Conservation (phyloP, 2,888 invertebrate species). For the Eristalis tenax region DNA sequence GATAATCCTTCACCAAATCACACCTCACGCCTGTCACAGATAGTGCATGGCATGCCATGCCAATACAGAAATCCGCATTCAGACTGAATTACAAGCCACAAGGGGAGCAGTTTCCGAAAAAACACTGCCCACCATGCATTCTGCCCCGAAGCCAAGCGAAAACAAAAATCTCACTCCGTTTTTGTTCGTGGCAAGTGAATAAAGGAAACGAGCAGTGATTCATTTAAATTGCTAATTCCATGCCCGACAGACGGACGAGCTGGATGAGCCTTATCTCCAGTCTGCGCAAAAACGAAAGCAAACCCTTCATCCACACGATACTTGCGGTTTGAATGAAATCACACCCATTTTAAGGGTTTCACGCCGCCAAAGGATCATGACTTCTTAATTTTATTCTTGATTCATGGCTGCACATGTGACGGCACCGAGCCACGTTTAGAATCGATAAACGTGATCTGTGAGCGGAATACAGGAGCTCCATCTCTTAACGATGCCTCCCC, state of each 20-base stretch:
- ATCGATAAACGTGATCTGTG: not conserved
- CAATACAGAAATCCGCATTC: too few species aligned
- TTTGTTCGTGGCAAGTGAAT: too few species aligned
- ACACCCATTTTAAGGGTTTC: not conserved
- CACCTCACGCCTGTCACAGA: too few species aligned
- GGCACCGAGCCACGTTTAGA: not conserved
- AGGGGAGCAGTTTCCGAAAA: too few species aligned
- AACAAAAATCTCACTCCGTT: too few species aligned
- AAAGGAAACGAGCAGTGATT: not conserved
- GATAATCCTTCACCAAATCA: too few species aligned
- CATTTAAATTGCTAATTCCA: conserved; percentile 3
- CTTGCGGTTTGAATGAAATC: not conserved
- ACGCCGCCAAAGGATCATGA: not conserved
- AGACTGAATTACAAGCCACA: too few species aligned
- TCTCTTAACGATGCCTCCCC: not conserved
- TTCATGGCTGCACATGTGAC: not conserved
- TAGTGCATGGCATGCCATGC: too few species aligned
- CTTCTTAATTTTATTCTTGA: not conserved
- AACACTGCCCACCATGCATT: too few species aligned
- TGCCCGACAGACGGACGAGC: not conserved
- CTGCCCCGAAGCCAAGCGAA: too few species aligned
- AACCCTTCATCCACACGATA: not conserved
- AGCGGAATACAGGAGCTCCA: not conserved
- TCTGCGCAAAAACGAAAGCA: not conserved
- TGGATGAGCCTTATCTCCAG: not conserved